These are phyloP conservation scores for Sarcoramphus papa DNA, from an alignment of 2,797 vertebrate species.

Conservation along the genomic window DNA sequence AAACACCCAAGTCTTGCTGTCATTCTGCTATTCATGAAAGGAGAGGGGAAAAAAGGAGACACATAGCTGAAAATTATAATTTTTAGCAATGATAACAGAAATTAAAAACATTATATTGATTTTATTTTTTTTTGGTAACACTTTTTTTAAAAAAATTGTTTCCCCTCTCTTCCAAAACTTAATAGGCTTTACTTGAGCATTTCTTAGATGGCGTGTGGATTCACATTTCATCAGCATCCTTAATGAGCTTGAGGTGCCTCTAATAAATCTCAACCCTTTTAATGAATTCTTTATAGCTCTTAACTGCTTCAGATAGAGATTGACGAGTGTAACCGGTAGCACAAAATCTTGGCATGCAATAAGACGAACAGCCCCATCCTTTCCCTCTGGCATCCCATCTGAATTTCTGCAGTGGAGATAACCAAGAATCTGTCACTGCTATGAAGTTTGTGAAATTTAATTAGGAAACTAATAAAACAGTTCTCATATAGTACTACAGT, in stretches of 20 bases:
- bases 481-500: neutral
- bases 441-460: slow-evolving; percentile 53
- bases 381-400: slow-evolving; percentile 61
- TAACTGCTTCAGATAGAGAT: slow-evolving; percentile 68
- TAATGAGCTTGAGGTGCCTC: slow-evolving; percentile 50
- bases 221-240: slow-evolving; percentile 35
- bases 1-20: neutral
- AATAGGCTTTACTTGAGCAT: neutral
- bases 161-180: neutral
- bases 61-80: neutral
- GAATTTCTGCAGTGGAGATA: slow-evolving; percentile 39
- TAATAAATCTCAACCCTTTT: slow-evolving; percentile 68
- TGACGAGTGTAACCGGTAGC: slow-evolving; percentile 73
- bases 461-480: slow-evolving; percentile 53
- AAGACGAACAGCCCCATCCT: slow-evolving; percentile 63
- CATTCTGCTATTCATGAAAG: neutral
- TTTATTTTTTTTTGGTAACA: neutral
- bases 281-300: slow-evolving; percentile 74
- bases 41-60: neutral
- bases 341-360: slow-evolving; percentile 71
- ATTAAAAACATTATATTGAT: neutral
- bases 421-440: slow-evolving; percentile 39
- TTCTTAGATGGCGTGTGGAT: neutral
- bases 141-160: accelerated
- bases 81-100: neutral